Evolutionary conservation across 1,140 invertebrate genomes (phyloP), one percentile per base, ranked within the genome.

Genomic region (Neocloeon triangulifer): DNA sequence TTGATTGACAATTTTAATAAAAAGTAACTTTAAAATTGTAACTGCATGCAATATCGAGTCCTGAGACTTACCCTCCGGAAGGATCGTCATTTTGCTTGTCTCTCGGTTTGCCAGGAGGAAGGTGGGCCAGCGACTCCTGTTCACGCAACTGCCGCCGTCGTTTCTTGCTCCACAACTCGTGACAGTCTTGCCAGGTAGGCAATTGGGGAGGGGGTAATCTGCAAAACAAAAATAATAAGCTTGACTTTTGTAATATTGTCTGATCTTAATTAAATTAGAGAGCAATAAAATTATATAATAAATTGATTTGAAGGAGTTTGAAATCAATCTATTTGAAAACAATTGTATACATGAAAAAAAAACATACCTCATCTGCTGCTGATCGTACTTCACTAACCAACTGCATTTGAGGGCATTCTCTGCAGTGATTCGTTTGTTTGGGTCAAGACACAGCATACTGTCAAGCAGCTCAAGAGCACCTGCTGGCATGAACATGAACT

Each of bases 91-190:
- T n/a, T n/a, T n/a, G n/a, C 47, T 48, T 53, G 46, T 53, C 52
- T 20, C 45, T 43, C 36, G 48, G 48, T 41, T 56, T 53, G 4
- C 53, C 53, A 8, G 52, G 47, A 18, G 45, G 53, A 22, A 50
- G 38, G 44, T 56, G 40, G 42, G 52, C 46, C 36, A 56, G 49
- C 16, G 60, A 57, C 36, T 73, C 73, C 44, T 81, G 74, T 44
- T 82, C 77, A 19, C 73, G 56, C 41, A 80, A 59, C 48, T 84
- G 79, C 10, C 71, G 57, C 43, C 80, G 64, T 21, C 80, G 64
- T 49, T 82, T 82, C 54, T 98, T 99, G 42, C 84, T 89, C 92
- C 92, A 98, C 44, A 99, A 62, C 56, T 99, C 94, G 58, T 98
- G 94, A 55, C 94, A 98, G 58, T 98, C 94, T 61, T 97, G 92